Percentiles rank a stretch among this genome's conserved stretches.
Conservation (phyloP, 2,113 vertebrate species). For the Equus quagga region DNA sequence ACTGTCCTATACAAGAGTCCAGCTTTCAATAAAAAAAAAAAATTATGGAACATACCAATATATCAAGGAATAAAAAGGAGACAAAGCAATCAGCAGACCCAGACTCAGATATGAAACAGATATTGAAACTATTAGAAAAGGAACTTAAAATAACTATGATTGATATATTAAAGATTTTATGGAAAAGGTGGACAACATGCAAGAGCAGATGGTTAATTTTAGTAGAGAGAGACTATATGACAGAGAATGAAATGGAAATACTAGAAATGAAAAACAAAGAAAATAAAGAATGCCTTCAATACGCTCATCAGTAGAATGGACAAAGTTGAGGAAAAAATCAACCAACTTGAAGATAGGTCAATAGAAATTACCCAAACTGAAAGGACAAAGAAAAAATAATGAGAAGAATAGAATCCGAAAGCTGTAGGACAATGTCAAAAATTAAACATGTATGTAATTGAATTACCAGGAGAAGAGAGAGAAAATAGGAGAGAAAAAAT, state of each 20-base stretch:
- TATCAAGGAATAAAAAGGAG: background rate
- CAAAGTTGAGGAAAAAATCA: background rate
- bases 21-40: background rate
- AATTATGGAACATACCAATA: background rate
- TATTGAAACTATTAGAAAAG: too few relatives aligned
- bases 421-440: background rate
- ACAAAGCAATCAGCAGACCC: too few relatives aligned
- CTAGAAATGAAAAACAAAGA: background rate
- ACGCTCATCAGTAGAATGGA: background rate
- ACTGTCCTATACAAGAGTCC: background rate
- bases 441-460: background rate
- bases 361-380: background rate
- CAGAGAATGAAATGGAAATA: background rate
- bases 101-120: too few relatives aligned
- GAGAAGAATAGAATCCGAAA: background rate
- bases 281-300: background rate
- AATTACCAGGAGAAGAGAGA: background rate
- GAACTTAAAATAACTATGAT: too few relatives aligned
- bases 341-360: background rate
- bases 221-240: background rate
- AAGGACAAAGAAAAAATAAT: background rate
- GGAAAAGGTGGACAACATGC: background rate
- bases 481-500: background rate
- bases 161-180: too few relatives aligned
- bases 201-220: background rate